A percentile compares a stretch with the other conserved stretches of the same genome.
Conservation (phyloP, 2,113 vertebrate genomes). For the Vulpes ferrilata region DNA sequence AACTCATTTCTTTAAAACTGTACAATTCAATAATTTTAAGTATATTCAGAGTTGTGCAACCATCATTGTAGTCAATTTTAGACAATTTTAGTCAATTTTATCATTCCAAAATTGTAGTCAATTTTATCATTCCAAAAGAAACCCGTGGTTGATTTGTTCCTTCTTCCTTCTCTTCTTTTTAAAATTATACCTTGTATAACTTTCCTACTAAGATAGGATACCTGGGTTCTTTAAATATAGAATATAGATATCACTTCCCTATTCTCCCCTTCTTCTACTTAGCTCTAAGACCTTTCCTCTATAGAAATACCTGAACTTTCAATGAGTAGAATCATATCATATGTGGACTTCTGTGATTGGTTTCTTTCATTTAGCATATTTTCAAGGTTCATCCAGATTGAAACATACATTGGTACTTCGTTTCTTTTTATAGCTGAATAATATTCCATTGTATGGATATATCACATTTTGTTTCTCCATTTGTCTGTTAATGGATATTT, state of each 20-base stretch:
- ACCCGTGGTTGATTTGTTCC: background rate
- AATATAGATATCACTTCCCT: background rate
- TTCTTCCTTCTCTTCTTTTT: background rate
- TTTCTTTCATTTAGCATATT: conserved; percentile 43
- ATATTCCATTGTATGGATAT: background rate
- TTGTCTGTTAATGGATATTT: background rate
- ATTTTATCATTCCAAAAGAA: conserved; percentile 23
- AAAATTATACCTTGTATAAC: background rate
- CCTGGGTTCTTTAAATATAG: background rate
- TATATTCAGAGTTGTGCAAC: background rate
- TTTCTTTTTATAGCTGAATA: conserved; percentile 58
- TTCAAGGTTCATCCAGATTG: conserved; percentile 41
- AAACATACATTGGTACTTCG: background rate
- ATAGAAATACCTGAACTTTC: conserved; percentile 28
- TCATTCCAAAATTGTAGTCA: background rate
- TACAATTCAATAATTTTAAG: conserved; percentile 29
- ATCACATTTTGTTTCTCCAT: conserved; percentile 41
- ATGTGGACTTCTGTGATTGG: background rate
- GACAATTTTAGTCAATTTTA: background rate
- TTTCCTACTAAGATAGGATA: background rate
- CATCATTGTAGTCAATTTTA: background rate
- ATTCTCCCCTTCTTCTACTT: background rate
- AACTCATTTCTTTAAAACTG: background rate
- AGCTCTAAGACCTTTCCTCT: background rate
- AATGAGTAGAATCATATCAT: conserved; percentile 12